Percentiles rank a stretch among this genome's conserved stretches.
phyloP scores from a whole-genome alignment of 2,888 invertebrate genomes.

The Neoscelio sp. region DNA sequence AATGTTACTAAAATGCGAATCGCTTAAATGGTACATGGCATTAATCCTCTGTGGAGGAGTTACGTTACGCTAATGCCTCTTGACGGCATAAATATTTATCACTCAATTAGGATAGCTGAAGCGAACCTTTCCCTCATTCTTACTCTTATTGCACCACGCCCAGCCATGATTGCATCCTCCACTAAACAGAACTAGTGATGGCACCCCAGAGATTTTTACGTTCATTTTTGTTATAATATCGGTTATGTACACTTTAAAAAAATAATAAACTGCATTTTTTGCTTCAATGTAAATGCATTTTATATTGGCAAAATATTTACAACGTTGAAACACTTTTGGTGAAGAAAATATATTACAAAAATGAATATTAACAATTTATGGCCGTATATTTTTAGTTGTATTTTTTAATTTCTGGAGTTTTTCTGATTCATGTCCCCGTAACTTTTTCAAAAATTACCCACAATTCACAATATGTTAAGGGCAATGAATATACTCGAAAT shows the following conservation, averaged over 20 bases:
- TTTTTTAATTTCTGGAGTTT: too few relatives aligned
- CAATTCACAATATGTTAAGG: too few relatives aligned
- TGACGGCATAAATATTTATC: slow-evolving; percentile 68
- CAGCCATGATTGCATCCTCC: slow-evolving; percentile 55
- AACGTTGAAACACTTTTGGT: too few relatives aligned
- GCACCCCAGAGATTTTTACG: slow-evolving; percentile 39
- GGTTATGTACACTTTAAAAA: slow-evolving; percentile 30
- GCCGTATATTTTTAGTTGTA: too few relatives aligned
- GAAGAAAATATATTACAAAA: too few relatives aligned
- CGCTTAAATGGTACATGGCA: slow-evolving; percentile 62
- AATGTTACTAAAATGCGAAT: slow-evolving; percentile 53
- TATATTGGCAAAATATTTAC: too few relatives aligned
- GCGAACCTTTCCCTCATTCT: slow-evolving; percentile 64
- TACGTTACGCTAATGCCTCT: slow-evolving; percentile 67
- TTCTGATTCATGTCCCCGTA: too few relatives aligned
- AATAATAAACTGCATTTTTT: slow-evolving; percentile 2
- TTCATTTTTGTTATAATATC: slow-evolving; percentile 43
- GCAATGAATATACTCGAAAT: too few relatives aligned
- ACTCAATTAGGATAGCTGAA: slow-evolving; percentile 63
- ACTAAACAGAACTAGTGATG: slow-evolving; percentile 32
- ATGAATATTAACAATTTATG: too few relatives aligned
- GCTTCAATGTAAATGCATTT: background rate
- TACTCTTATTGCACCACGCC: slow-evolving; percentile 57
- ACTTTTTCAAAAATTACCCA: too few relatives aligned
- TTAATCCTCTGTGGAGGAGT: slow-evolving; percentile 60